These are phyloP conservation scores for Hiodon tergisus DNA, from an alignment of 2,113 vertebrate genomes.

Conservation along the genomic window DNA sequence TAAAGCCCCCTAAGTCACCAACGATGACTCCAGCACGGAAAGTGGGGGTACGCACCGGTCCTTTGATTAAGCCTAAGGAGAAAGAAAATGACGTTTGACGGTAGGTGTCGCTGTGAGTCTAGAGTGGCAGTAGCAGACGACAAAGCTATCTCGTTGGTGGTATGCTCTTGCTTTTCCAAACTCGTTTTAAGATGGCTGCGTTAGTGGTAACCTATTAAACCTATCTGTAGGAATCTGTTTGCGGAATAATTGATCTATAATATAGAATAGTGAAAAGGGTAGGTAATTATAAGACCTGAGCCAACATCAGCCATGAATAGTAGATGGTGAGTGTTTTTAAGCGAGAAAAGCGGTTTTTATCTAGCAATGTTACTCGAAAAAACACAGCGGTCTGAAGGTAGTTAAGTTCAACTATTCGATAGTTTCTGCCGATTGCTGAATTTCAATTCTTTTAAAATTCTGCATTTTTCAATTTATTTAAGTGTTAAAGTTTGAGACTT, in stretches of 20 bases:
- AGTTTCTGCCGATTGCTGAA: too few species aligned
- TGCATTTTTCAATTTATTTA: too few species aligned
- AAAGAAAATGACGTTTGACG: too few species aligned
- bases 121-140: background rate
- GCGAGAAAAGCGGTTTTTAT: background rate
- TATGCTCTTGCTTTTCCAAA: background rate
- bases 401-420: too few species aligned
- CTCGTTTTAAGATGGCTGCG: constrained; percentile 5
- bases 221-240: background rate
- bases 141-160: background rate
- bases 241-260: background rate
- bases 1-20: too few species aligned
- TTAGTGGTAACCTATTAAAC: background rate
- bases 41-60: too few species aligned
- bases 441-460: too few species aligned
- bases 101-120: background rate
- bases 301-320: background rate
- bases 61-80: too few species aligned
- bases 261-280: background rate
- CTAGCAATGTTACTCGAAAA: background rate
- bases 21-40: too few species aligned
- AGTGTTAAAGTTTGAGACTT: too few species aligned
- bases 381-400: too few species aligned
- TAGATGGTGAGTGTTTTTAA: background rate
- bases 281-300: background rate